Evolutionary conservation across 2,113 vertebrate species (phyloP).

Genomic region (Rana temporaria): DNA sequence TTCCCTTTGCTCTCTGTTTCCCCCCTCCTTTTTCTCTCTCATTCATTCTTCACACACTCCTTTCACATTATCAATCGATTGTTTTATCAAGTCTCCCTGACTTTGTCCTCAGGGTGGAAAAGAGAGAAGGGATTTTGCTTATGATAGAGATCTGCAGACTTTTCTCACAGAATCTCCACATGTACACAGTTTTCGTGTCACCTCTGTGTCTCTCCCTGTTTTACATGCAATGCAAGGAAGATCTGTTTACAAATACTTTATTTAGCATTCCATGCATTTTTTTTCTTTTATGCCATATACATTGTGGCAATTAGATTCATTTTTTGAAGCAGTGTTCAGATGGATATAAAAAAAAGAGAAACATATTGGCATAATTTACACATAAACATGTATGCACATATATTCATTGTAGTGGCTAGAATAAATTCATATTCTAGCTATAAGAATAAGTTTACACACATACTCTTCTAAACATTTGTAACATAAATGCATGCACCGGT

Average conservation of each 20-base stretch:
- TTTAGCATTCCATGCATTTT: background rate
- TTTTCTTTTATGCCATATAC: no score
- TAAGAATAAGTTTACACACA: no score
- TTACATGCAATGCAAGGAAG: background rate
- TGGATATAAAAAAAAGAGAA: no score
- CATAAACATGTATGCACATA: no score
- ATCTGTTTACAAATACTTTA: background rate
- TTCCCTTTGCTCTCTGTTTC: background rate
- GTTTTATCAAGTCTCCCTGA: slow-evolving; percentile 50
- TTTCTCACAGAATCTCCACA: slow-evolving; percentile 20
- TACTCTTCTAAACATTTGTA: no score
- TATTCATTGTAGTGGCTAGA: no score
- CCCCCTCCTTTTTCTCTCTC: background rate
- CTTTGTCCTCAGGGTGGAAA: slow-evolving; percentile 41
- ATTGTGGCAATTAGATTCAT: no score
- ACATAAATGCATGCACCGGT: no score
- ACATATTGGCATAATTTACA: no score
- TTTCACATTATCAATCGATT: slow-evolving; percentile 46
- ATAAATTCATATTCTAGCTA: no score
- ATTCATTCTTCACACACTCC: slow-evolving; percentile 12
- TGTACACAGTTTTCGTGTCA: slow-evolving; percentile 15
- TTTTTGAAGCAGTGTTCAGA: no score
- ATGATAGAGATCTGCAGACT: slow-evolving; percentile 26
- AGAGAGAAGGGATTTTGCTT: slow-evolving; percentile 39
- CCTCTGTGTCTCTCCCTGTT: background rate